Percentiles rank a stretch among this genome's conserved stretches.
Evolutionary conservation across 1,140 invertebrate species (phyloP).

Genomic region (Heliconius congener): DNA sequence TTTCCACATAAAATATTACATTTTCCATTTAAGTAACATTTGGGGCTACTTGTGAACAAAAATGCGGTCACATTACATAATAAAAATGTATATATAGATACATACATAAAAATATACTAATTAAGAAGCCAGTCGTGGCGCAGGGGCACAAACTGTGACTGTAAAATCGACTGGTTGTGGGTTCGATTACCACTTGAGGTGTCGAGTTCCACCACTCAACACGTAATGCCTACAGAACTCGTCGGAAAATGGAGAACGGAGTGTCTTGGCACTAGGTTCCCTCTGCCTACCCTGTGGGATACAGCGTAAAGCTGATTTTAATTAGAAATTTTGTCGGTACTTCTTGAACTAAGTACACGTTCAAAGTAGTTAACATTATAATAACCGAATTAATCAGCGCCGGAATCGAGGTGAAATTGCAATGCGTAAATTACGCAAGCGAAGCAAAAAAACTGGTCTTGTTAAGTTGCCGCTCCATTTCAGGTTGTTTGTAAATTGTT

Average conservation of each 20-base stretch:
- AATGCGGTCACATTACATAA: neutral
- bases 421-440: constrained; percentile 62
- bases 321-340: neutral
- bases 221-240: too few species aligned
- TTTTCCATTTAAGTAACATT: neutral
- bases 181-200: too few species aligned
- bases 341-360: constrained; percentile 22
- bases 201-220: too few species aligned
- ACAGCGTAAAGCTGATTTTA: too few species aligned
- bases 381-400: constrained; percentile 66
- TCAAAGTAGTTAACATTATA: constrained; percentile 45
- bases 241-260: too few species aligned
- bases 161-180: too few species aligned
- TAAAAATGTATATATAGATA: neutral
- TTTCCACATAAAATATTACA: neutral
- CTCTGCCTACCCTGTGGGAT: too few species aligned
- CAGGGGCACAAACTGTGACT: too few species aligned
- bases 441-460: constrained; percentile 60
- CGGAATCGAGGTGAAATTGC: constrained; percentile 66
- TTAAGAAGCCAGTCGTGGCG: neutral
- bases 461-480: constrained; percentile 66
- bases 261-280: too few species aligned
- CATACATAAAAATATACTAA: neutral
- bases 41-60: neutral
- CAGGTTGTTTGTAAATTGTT: constrained; percentile 43